These are phyloP conservation scores for Morus bassanus DNA, from an alignment of 2,797 vertebrate species.

Conservation along the genomic window DNA sequence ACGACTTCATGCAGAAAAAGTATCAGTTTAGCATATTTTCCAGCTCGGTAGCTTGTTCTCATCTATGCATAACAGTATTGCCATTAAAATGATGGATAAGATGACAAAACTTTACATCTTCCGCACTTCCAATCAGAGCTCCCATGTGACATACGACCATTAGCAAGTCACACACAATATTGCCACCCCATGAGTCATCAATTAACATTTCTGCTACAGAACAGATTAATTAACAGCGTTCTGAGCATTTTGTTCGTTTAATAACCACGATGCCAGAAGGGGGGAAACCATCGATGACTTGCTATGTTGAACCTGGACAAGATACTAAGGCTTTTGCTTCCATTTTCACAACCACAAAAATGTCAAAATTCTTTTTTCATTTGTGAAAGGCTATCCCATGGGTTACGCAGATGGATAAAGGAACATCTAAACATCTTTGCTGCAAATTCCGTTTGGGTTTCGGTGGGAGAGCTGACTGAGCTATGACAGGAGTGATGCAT, in stretches of 20 bases:
- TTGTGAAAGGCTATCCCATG: neutral
- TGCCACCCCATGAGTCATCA: neutral
- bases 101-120: neutral
- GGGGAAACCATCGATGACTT: neutral
- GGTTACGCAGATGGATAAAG: neutral
- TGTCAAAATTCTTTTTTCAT: neutral
- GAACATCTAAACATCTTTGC: neutral
- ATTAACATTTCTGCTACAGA: neutral
- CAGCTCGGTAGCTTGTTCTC: neutral
- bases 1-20: neutral
- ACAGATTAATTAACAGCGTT: neutral
- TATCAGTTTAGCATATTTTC: neutral
- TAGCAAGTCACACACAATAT: neutral
- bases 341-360: neutral
- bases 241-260: neutral
- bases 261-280: neutral
- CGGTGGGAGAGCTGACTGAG: neutral
- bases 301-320: neutral
- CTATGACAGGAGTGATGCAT: neutral
- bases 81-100: neutral
- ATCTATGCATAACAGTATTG: neutral
- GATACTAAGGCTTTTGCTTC: neutral
- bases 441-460: neutral
- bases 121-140: neutral
- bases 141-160: rapidly evolving